A percentile compares a stretch with the other conserved stretches of the same genome.
Evolutionary conservation across 2,797 vertebrate species (phyloP).

Genomic region (Aldrovandia affinis): DNA sequence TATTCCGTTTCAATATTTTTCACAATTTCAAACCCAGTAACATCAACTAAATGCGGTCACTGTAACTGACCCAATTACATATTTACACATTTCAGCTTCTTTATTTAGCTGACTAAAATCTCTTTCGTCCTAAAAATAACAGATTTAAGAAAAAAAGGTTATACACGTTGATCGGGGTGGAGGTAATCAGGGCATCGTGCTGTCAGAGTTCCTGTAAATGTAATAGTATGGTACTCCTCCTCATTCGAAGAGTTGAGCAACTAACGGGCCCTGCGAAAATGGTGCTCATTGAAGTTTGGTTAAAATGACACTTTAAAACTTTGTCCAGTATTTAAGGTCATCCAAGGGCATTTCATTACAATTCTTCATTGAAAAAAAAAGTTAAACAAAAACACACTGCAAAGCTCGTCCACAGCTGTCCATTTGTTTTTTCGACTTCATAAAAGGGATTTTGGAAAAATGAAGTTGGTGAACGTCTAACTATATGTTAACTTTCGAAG

Average conservation of each 20-base stretch:
- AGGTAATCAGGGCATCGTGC: slow-evolving; percentile 4
- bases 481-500: slow-evolving; percentile 27
- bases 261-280: neutral
- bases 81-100: slow-evolving; percentile 86
- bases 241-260: slow-evolving; percentile 17
- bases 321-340: slow-evolving; percentile 30
- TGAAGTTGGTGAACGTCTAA: slow-evolving; percentile 14
- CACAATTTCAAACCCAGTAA: slow-evolving; percentile 80
- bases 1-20: slow-evolving; percentile 63
- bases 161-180: slow-evolving; percentile 38
- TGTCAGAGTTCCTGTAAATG: slow-evolving; percentile 49
- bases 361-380: slow-evolving; percentile 32
- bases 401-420: slow-evolving; percentile 23
- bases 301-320: slow-evolving; percentile 27
- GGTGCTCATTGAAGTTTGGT: slow-evolving; percentile 23
- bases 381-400: neutral
- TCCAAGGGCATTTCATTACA: slow-evolving; percentile 29
- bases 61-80: slow-evolving; percentile 90
- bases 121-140: slow-evolving; percentile 80
- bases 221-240: slow-evolving; percentile 56
- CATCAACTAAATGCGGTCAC: slow-evolving; percentile 86
- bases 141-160: slow-evolving; percentile 65
- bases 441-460: slow-evolving; percentile 27
- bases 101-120: slow-evolving; percentile 76
- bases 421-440: slow-evolving; percentile 25